Percentiles rank a stretch among this genome's conserved stretches.
phyloP scores from a whole-genome alignment of 1,140 invertebrate species.

The Hyles vespertilio region DNA sequence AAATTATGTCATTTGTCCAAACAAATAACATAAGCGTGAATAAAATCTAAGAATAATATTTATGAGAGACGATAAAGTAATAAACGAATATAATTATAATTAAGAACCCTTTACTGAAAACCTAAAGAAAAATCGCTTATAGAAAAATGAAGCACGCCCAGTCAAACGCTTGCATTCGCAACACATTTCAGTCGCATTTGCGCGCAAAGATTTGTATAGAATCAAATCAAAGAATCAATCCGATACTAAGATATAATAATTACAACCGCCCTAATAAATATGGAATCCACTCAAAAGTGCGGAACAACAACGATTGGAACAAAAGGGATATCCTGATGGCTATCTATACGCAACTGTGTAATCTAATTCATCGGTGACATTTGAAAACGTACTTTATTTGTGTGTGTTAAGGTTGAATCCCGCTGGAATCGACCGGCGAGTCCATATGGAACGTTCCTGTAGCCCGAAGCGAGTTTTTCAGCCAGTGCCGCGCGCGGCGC shows the following conservation, averaged over 20 bases:
- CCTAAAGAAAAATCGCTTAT: too few species aligned
- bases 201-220: too few species aligned
- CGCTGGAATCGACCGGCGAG: conserved; percentile 20
- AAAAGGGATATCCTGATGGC: conserved; percentile 62
- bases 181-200: too few species aligned
- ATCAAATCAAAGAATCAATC: background rate
- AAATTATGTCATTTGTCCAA: too few species aligned
- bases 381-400: conserved; percentile 28
- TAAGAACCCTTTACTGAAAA: too few species aligned
- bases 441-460: conserved; percentile 41
- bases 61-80: too few species aligned
- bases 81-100: too few species aligned
- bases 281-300: conserved; percentile 46
- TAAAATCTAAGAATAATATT: too few species aligned
- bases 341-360: conserved; percentile 31
- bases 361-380: background rate
- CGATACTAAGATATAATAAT: conserved; percentile 33
- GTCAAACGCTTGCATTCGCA: too few species aligned
- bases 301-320: conserved; percentile 53
- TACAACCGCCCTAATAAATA: conserved; percentile 54
- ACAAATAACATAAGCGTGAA: too few species aligned
- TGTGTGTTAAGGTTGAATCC: conserved; percentile 17
- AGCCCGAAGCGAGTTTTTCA: conserved; percentile 42
- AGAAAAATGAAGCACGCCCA: too few species aligned
- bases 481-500: conserved; percentile 67